Evolutionary conservation across 2,113 vertebrate species (phyloP), one percentile per base, ranked within the genome.

Genomic region (Myiozetetes cayanensis): DNA sequence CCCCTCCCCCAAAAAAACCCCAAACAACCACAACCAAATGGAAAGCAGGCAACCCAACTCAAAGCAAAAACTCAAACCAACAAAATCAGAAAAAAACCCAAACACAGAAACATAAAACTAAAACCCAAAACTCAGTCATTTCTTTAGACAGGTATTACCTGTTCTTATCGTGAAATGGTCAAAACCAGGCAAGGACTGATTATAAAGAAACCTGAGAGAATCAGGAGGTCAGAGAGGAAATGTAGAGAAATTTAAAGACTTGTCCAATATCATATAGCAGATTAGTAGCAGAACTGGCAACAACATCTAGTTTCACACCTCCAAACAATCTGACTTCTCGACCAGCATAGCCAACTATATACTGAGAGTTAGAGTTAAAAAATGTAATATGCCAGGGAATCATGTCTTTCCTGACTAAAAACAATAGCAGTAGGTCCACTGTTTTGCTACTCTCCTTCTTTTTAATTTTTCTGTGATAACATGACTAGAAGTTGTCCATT

Each of bases 61-160:
- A 52, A n/a, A 72, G 15, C 14, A 25, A 59, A 66, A 44, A 35
- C 3, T 3, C 14, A 59, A 59, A 4, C 6, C 37, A 85, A 8
- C 0, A 5, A 58, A 53, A 24, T 4, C 6, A 12, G 3, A n/a
- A 22, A 9, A 25, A 39, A 33, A 9, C 33, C 12, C 21, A 31
- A 25, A 61, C 4, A 11, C 13, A 20, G 22, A 89, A 46, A 9
- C 1, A 15, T 44, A 22, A 5, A 72, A 59, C 8, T 35, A 33
- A 81, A 43, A 20, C 1, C 0, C 1, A 1, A 18, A 33, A 3
- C 0, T 0, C 14, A 62, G 3, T 1, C 14, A 35, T 52, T 76
- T 52, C 2, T 70, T 70, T 58, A 30, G 2, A 9, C 44, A 47
- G 16, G 3, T 4, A 47, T 66, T 77, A 28, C 4, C 8, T 77